Evolutionary conservation across 2,797 vertebrate species (phyloP).

Genomic region (Tauraco hartlaubi): DNA sequence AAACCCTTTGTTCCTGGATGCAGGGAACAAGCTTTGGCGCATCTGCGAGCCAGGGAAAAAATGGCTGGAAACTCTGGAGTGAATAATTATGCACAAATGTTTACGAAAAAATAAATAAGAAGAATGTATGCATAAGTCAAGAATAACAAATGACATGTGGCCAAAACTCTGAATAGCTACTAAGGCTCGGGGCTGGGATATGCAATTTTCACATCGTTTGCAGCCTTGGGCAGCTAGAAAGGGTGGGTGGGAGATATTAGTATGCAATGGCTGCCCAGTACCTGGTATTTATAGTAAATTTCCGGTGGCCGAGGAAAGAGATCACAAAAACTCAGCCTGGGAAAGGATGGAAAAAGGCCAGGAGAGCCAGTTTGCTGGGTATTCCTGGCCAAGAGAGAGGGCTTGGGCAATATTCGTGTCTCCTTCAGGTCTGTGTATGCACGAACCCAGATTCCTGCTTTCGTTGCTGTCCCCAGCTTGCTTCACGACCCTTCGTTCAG

Average conservation of each 20-base stretch:
- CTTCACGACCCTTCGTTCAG: rapidly evolving
- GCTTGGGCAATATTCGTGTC: neutral
- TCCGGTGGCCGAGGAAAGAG: slow-evolving; percentile 24
- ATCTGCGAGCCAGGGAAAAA: slow-evolving; percentile 51
- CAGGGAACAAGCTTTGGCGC: neutral
- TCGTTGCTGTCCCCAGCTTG: neutral
- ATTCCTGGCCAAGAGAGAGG: neutral
- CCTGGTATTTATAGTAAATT: slow-evolving; percentile 56
- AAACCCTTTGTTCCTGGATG: neutral
- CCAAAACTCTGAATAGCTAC: slow-evolving; percentile 35
- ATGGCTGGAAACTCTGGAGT: slow-evolving; percentile 53
- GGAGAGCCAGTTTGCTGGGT: neutral
- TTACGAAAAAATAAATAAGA: slow-evolving; percentile 54
- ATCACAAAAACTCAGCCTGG: neutral
- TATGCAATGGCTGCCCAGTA: neutral
- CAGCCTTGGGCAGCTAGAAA: slow-evolving; percentile 12
- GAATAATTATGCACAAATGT: slow-evolving; percentile 69
- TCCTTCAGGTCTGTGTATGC: neutral
- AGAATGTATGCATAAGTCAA: slow-evolving; percentile 56
- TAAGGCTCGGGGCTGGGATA: neutral
- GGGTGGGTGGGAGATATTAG: slow-evolving; percentile 12
- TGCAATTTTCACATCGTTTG: slow-evolving; percentile 64
- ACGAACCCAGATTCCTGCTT: neutral
- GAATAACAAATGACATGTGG: slow-evolving; percentile 58
- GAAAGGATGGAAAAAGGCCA: slow-evolving; percentile 30